Conservation (phyloP, 2,888 invertebrate species). For the Arrhopalites spinosus region DNA sequence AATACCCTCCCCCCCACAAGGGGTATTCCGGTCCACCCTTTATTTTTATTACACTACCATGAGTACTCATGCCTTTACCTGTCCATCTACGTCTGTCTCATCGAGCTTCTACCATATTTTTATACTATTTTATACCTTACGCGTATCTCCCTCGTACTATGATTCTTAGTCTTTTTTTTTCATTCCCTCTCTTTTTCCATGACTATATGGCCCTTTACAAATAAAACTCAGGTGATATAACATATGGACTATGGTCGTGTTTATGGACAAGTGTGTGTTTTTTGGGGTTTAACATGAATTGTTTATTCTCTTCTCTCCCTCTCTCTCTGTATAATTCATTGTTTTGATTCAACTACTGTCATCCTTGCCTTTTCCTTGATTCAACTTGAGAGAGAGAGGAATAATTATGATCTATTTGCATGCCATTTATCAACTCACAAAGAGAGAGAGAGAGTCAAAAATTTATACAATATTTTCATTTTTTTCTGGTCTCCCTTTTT, state of each 20-base stretch:
- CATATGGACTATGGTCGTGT: background rate
- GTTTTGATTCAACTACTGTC: background rate
- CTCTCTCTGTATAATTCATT: slow-evolving; percentile 10
- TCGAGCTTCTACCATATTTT: background rate
- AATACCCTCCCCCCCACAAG: slow-evolving; percentile 8
- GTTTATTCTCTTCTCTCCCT: background rate
- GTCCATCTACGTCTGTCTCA: slow-evolving; percentile 13
- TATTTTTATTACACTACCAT: slow-evolving; percentile 24
- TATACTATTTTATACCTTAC: background rate
- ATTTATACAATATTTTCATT: too few relatives aligned
- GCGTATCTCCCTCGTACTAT: background rate
- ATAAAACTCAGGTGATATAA: too few relatives aligned
- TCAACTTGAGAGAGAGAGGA: background rate
- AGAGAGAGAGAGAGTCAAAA: too few relatives aligned
- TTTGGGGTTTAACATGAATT: background rate
- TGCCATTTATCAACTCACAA: slow-evolving; percentile 24
- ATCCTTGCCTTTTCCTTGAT: slow-evolving; percentile 1
- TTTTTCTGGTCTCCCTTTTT: background rate
- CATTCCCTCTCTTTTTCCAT: background rate
- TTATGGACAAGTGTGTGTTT: slow-evolving; percentile 13
- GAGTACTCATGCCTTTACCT: slow-evolving; percentile 6
- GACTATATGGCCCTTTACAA: background rate
- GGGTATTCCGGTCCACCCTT: slow-evolving; percentile 27
- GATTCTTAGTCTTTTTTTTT: background rate
- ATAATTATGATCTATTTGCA: slow-evolving; percentile 35